These are phyloP conservation scores for Spheniscus humboldti DNA, from an alignment of 2,797 vertebrate species.

Conservation along the genomic window DNA sequence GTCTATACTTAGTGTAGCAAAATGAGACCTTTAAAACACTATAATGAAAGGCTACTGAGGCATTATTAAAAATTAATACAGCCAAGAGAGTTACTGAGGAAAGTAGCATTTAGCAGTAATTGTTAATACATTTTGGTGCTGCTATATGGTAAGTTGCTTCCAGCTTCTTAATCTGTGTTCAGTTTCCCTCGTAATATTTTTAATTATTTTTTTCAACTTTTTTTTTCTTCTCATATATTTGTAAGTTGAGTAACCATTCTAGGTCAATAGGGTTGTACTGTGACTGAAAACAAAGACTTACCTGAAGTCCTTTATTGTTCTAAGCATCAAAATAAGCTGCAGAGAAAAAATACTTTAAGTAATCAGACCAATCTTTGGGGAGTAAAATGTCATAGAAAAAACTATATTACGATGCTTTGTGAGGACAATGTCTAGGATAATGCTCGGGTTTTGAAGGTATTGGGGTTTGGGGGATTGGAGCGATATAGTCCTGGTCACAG, in stretches of 20 bases:
- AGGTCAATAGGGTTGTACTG: background rate
- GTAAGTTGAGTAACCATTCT: background rate
- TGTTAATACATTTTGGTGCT: constrained; percentile 14
- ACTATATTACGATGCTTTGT: background rate
- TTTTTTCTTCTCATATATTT: background rate
- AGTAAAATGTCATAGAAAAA: background rate
- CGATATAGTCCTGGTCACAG: background rate
- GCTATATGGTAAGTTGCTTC: background rate
- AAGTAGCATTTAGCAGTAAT: constrained; percentile 31
- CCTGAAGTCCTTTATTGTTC: background rate
- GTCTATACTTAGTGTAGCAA: background rate
- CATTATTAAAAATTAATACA: constrained; percentile 58
- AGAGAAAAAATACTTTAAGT: background rate
- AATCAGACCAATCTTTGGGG: background rate
- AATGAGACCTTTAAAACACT: constrained; percentile 40
- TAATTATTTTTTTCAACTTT: background rate
- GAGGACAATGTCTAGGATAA: background rate
- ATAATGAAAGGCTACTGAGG: constrained; percentile 17
- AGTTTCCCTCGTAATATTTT: background rate
- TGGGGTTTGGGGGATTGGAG: background rate
- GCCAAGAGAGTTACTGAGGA: constrained; percentile 50
- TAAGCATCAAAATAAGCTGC: background rate
- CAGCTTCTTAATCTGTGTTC: background rate
- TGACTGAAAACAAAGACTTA: background rate
- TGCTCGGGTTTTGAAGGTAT: background rate